Base-by-base conservation (phyloP, 2,113 vertebrate species). In the Montifringilla adamsi region DNA sequence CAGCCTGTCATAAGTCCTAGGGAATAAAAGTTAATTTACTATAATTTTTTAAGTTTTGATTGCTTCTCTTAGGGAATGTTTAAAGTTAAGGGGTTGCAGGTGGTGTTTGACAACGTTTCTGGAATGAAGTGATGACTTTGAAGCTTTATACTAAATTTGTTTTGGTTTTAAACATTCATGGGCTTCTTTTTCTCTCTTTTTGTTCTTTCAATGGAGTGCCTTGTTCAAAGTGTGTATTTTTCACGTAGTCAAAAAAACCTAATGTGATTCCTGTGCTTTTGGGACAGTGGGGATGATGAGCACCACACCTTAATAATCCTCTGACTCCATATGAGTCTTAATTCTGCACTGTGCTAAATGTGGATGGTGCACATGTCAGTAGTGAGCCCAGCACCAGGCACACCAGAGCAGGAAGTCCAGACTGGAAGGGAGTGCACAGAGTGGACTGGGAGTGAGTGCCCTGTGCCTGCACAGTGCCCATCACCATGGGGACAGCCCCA, bases 91-190 rank as follows among this genome's bases (percentile, higher is more conserved):
- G 64, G 53, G 69, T 86, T 93, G 44, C 82, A 92, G 72, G 93
- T 95, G 82, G 60, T 81, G 33, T 24, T 84, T 80, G 56, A 35
- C 70, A 80, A 49, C 58, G 52, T 78, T 90, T 94, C 85, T 93
- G 79, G 76, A 96, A 96, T 78, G 66, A 70, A 70, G 4, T 58
- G 70, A 77, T 89, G 59, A 69, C 83, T 97, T 92, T 55, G 64
- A 95, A 81, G 47, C 33, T 87, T 89, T 92, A 53, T 89, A 11
- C 43, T 50, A 47, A 49, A 47, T 86, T 90, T 86, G 26, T 43
- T 96, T 94, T 63, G 9, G 33, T 91, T 94, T 96, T 87, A 43
- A 79, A 43, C 17, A 15, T 76, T 68, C 15, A 7, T n/a, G 41
- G 24, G 6, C 30, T 64, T 89, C 18, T 80, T 78, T 44, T 89